These are phyloP conservation scores for Brachionichthys hirsutus DNA, from an alignment of 2,113 vertebrate species.

Conservation along the genomic window DNA sequence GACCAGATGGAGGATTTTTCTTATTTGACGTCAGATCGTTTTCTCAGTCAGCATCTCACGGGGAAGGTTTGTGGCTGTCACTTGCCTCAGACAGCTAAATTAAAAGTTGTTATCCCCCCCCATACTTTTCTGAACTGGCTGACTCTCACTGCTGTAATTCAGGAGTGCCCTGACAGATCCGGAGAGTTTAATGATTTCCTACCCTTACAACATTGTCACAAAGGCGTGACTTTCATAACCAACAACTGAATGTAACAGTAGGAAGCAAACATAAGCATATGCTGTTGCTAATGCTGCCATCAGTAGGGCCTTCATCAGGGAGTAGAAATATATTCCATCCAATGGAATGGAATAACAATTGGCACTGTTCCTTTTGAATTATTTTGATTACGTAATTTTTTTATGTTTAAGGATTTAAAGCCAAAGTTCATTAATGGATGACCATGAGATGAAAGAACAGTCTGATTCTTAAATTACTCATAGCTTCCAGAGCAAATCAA, in stretches of 20 bases:
- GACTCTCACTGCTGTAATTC: slow-evolving; percentile 34
- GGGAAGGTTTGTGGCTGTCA: background rate
- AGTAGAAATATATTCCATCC: slow-evolving; percentile 19
- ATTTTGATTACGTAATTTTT: too few species aligned
- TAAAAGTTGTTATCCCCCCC: slow-evolving; percentile 23
- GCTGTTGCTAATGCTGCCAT: slow-evolving; percentile 3
- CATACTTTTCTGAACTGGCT: slow-evolving; percentile 19
- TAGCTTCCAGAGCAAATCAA: too few species aligned
- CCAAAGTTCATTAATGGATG: too few species aligned
- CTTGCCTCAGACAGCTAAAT: slow-evolving; percentile 19
- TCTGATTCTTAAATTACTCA: too few species aligned
- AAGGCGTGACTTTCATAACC: background rate
- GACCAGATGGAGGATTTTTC: background rate
- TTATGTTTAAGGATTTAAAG: too few species aligned
- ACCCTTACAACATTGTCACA: slow-evolving; percentile 20
- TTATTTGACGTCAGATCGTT: slow-evolving; percentile 22
- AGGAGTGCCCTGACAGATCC: slow-evolving; percentile 2
- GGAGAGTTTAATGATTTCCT: slow-evolving; percentile 34
- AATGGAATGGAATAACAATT: too few species aligned
- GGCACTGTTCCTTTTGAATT: background rate
- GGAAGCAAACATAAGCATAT: slow-evolving; percentile 5
- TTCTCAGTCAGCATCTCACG: slow-evolving; percentile 29
- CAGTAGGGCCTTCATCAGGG: background rate
- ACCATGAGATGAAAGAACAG: too few species aligned
- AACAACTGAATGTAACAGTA: slow-evolving; percentile 7